A percentile compares a stretch with the other conserved stretches of the same genome.
phyloP scores from a whole-genome alignment of 2,888 invertebrate species.

The Heteromurus nitidus region DNA sequence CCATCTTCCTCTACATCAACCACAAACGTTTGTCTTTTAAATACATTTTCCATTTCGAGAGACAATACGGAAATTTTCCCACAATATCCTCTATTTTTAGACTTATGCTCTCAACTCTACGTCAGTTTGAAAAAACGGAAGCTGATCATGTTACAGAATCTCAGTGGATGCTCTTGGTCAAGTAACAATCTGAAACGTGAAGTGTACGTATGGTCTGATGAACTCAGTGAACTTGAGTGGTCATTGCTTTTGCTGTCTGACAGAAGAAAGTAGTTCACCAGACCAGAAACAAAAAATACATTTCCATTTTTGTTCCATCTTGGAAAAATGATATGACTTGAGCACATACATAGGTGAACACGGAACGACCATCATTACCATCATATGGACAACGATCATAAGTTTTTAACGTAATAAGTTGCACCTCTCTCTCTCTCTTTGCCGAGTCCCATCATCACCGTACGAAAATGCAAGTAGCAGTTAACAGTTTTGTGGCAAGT shows the following conservation, averaged over 20 bases:
- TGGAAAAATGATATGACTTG: not conserved
- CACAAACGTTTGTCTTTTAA: no score
- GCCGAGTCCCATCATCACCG: constrained; percentile 21
- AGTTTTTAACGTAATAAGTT: not conserved
- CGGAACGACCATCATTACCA: no score
- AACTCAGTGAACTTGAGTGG: constrained; percentile 15
- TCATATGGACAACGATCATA: no score
- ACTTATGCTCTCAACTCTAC: not conserved
- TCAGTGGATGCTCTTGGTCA: not conserved
- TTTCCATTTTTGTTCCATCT: not conserved
- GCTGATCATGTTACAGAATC: not conserved
- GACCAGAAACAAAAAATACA: not conserved
- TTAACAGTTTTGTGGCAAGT: not conserved
- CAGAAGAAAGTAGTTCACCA: not conserved
- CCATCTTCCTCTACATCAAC: no score
- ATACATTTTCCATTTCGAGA: not conserved
- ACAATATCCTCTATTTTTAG: not conserved
- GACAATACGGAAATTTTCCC: not conserved
- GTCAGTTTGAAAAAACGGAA: not conserved
- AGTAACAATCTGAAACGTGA: not conserved
- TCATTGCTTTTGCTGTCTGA: no score
- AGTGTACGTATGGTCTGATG: not conserved
- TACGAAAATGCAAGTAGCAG: constrained; percentile 2
- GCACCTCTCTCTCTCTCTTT: not conserved
- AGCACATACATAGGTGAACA: not conserved